A percentile compares a stretch with the other conserved stretches of the same genome.
These are phyloP conservation scores for Volucella inanis DNA, from an alignment of 2,888 invertebrate genomes.

Conservation along the genomic window DNA sequence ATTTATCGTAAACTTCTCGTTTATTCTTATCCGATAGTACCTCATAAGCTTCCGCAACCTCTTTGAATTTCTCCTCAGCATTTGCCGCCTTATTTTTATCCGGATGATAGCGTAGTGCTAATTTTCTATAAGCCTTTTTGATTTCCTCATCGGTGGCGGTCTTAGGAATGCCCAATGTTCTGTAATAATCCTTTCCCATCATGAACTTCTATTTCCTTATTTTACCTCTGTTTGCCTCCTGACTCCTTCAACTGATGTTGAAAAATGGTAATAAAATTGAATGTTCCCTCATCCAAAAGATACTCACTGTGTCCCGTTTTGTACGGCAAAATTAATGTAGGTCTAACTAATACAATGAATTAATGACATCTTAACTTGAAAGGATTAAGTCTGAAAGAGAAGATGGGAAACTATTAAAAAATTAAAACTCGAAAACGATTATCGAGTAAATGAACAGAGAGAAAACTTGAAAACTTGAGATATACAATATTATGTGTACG, in stretches of 20 bases:
- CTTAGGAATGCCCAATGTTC: constrained; percentile 93
- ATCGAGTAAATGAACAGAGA: constrained; percentile 14
- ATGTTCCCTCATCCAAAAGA: not conserved
- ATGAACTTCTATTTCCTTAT: constrained; percentile 74
- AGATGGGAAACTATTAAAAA: constrained; percentile 20
- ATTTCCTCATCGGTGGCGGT: constrained; percentile 97
- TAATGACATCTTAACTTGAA: constrained; percentile 60
- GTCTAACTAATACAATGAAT: constrained; percentile 62
- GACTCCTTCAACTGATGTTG: constrained; percentile 43
- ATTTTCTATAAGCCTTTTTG: constrained; percentile 97
- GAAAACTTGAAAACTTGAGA: no score
- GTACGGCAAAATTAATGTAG: constrained; percentile 26
- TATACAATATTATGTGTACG: no score
- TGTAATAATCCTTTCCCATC: constrained; percentile 99
- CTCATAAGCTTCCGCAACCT: constrained; percentile 99
- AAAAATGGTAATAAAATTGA: not conserved
- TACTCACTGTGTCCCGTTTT: constrained; percentile 52
- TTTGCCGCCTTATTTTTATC: constrained; percentile 98
- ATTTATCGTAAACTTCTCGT: constrained; percentile 95
- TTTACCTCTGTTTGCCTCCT: constrained; percentile 36
- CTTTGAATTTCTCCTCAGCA: constrained; percentile 98
- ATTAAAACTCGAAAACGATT: constrained; percentile 12
- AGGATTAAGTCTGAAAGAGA: constrained; percentile 59
- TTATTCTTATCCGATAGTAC: constrained; percentile 98
- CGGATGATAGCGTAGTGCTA: constrained; percentile 99